Conservation (phyloP, 2,113 vertebrate genomes). For the Malurus alboscapulatus region DNA sequence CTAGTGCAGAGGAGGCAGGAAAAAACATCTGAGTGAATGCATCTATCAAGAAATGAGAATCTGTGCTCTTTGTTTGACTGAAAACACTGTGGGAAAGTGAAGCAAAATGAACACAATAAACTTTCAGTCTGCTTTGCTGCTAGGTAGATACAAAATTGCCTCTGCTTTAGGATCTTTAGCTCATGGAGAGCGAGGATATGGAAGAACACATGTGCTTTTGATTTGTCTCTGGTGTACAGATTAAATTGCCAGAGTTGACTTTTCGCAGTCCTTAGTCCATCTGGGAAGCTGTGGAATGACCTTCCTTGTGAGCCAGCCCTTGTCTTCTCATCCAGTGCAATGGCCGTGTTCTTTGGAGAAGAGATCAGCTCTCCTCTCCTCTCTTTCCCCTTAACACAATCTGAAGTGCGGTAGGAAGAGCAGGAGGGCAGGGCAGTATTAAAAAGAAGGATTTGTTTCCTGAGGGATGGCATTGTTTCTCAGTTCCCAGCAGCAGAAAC, state of each 20-base stretch:
- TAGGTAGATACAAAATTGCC: background rate
- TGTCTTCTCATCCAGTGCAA: background rate
- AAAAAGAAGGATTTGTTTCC: background rate
- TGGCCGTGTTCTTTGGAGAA: background rate
- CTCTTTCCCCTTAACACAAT: background rate
- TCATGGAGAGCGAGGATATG: background rate
- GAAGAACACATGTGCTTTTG: background rate
- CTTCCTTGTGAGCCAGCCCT: background rate
- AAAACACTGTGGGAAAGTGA: background rate
- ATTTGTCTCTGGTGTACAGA: background rate
- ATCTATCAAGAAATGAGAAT: background rate
- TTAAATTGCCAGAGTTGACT: background rate
- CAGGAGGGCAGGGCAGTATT: background rate
- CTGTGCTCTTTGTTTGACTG: background rate
- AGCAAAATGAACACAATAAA: background rate
- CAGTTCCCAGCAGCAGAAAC: background rate
- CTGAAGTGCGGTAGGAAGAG: background rate
- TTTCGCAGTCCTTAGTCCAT: background rate
- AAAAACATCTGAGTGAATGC: background rate
- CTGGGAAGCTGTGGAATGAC: background rate
- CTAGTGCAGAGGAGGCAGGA: background rate
- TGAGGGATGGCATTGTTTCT: background rate
- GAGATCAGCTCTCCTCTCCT: background rate
- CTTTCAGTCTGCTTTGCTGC: background rate
- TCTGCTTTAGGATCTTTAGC: background rate